These are phyloP conservation scores for Ceyx cyanopectus DNA, from an alignment of 2,113 vertebrate genomes.

Conservation along the genomic window DNA sequence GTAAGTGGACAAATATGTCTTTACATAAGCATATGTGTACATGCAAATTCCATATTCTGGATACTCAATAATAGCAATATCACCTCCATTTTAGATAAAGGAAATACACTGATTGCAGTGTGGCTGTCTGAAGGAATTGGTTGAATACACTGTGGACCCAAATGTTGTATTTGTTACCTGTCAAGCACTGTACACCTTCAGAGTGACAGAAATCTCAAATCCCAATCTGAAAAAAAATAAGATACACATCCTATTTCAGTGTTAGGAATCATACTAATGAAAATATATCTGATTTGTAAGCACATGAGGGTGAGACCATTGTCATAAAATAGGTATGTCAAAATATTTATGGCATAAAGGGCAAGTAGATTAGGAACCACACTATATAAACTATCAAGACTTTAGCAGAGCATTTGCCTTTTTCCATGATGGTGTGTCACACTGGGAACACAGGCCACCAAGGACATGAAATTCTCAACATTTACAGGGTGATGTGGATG, in stretches of 20 bases:
- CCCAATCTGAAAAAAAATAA: neutral
- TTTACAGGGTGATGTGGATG: neutral
- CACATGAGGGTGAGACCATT: neutral
- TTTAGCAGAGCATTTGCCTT: neutral
- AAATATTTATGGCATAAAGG: neutral
- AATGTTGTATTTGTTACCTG: neutral
- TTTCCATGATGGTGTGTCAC: neutral
- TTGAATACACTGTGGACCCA: neutral
- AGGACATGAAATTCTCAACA: constrained; percentile 19
- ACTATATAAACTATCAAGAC: neutral
- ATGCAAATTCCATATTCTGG: neutral
- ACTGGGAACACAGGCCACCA: neutral
- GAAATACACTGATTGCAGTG: neutral
- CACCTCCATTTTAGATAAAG: neutral
- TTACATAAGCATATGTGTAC: neutral
- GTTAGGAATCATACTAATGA: neutral
- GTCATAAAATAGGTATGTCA: neutral
- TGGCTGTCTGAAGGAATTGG: neutral
- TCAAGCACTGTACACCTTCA: neutral
- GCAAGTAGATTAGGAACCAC: neutral
- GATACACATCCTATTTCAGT: neutral
- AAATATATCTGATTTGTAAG: neutral
- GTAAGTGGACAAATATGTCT: neutral
- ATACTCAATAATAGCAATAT: neutral
- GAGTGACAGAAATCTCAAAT: neutral